Base-by-base conservation (phyloP, 2,797 vertebrate species). In the Chanos chanos region DNA sequence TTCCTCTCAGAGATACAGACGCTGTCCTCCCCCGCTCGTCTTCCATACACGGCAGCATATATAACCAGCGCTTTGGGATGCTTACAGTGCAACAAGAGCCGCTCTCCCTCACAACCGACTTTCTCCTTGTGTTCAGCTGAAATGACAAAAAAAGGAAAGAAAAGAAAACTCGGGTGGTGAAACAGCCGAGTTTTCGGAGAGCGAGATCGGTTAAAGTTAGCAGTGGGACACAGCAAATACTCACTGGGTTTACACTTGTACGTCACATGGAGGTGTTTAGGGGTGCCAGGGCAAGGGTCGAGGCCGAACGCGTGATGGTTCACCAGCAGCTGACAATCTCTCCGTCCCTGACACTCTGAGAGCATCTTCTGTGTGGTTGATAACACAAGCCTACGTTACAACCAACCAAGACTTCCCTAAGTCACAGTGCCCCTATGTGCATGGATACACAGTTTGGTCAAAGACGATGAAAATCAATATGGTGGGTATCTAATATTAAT, bases 231-330 rank as follows among this genome's bases (percentile, higher is more conserved):
- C 13, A 60, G 36, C 28, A 51, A 56, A 73, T 78, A 94, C 95
- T 93, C 89, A 99, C 96, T 93, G 79, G 96, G 95, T 85, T 96
- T 95, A 85, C 96, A 99, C 85, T 94, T 97, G 90, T 97, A 99
- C 80, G 91, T 89, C 77, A 98, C 95, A 72, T 94, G 88, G 81
- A 99, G 93, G 86, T 93, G 92, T 87, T 98, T 99, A 86, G 83
- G 81, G 36, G 85, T 91, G 74, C 93, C 96, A 61, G 96, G 95
- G 76, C 95, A 98, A 57, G 92, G 93, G 85, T 98, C 95, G 79
- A 81, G 86, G 77, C 95, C 95, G 83, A 98, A 98, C 74, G 96
- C 87, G 77, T 91, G 90, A 87, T 91, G 94, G 88, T 90, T 94
- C 82, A 99, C 94, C 79, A 89, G 89, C 51, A 99, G 84, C 64